Conservation (phyloP, 2,888 invertebrate genomes). For the Eumerus sabulonum region DNA sequence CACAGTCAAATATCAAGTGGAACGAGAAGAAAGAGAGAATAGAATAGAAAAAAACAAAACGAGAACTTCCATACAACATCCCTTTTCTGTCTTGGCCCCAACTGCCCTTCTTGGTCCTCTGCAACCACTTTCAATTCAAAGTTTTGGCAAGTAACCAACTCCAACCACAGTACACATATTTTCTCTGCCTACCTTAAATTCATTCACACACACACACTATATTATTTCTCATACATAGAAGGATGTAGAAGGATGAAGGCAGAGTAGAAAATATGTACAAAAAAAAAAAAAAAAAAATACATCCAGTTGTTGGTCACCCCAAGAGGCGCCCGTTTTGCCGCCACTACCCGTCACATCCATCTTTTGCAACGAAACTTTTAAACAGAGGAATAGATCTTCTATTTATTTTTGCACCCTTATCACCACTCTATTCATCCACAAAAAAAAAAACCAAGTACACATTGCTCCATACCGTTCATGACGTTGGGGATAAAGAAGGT, state of each 20-base stretch:
- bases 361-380: conserved; percentile 64
- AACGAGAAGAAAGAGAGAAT: conserved; percentile 34
- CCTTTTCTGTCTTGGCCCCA: conserved; percentile 23
- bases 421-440: conserved; percentile 9
- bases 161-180: conserved; percentile 61
- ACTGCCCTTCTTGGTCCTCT: too few species aligned
- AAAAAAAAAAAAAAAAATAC: conserved; percentile 9
- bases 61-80: conserved; percentile 58
- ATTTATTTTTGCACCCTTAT: conserved; percentile 65
- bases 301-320: conserved; percentile 63
- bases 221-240: too few species aligned
- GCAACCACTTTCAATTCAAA: conserved; percentile 67
- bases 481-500: background rate
- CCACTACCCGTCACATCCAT: conserved; percentile 56
- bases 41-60: conserved; percentile 37
- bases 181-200: conserved; percentile 62
- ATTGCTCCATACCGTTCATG: conserved; percentile 10
- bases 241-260: background rate
- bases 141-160: conserved; percentile 69
- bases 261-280: too few species aligned
- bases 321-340: conserved; percentile 50
- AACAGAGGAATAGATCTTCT: conserved; percentile 68
- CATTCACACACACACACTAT: conserved; percentile 27
- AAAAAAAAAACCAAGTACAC: conserved; percentile 44
- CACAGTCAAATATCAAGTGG: conserved; percentile 48